Conservation (phyloP, 2,888 invertebrate genomes). For the Pinctada fucata region DNA sequence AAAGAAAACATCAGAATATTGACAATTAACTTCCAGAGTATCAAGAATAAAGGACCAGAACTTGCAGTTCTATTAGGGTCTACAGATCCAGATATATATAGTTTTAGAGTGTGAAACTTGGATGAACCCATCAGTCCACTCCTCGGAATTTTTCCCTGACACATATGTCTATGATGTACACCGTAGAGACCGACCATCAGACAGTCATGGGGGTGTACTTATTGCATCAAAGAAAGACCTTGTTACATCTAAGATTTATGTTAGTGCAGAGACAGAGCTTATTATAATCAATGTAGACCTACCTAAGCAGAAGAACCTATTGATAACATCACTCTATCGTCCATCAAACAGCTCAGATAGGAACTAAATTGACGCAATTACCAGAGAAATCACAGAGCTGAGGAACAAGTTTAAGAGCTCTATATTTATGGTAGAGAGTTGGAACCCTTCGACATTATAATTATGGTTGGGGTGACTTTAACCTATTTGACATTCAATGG, state of each 20-base stretch:
- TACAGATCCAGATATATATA: not conserved
- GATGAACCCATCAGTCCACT: not conserved
- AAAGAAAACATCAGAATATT: not conserved
- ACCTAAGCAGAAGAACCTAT: not conserved
- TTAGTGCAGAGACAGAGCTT: not conserved
- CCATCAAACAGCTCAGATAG: not conserved
- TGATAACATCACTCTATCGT: constrained; percentile 1
- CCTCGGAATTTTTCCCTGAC: not conserved
- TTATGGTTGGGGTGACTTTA: not conserved
- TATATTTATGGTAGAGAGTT: not conserved
- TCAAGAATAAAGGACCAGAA: constrained; percentile 3
- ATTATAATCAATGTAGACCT: constrained; percentile 13
- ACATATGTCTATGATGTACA: not conserved
- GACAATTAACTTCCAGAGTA: not conserved
- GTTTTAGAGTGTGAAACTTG: not conserved
- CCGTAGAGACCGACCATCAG: not conserved
- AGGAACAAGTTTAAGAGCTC: not conserved
- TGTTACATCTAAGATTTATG: not conserved
- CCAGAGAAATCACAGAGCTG: not conserved
- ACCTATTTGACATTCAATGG: not conserved
- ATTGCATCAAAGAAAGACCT: not conserved
- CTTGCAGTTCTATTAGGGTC: not conserved
- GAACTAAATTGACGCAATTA: not conserved
- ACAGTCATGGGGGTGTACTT: not conserved
- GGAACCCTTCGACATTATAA: no score